phyloP scores from a whole-genome alignment of 2,797 vertebrate genomes.

The Acipenser ruthenus region DNA sequence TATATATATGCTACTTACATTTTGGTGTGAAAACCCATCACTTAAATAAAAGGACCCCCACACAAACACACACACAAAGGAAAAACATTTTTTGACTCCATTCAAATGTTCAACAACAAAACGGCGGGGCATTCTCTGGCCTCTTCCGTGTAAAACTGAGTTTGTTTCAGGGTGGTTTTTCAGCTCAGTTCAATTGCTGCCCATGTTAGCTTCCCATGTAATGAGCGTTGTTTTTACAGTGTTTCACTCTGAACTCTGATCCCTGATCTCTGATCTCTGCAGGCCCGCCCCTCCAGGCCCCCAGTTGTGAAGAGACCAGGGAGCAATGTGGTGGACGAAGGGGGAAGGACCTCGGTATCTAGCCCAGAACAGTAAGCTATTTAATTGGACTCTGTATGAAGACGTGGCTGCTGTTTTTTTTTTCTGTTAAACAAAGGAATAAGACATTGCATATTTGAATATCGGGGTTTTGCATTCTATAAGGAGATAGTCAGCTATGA shows the following conservation, averaged over 20 bases:
- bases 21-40: no score
- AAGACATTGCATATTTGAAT: no score
- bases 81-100: no score
- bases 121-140: slow-evolving; percentile 36
- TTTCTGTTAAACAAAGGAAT: no score
- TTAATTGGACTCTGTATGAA: no score
- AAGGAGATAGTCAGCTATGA: no score
- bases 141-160: slow-evolving; percentile 26
- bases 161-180: slow-evolving; percentile 20
- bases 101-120: slow-evolving; percentile 43
- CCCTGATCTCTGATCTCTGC: slow-evolving; percentile 2
- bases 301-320: slow-evolving; percentile 59
- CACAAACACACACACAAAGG: no score
- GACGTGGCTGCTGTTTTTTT: no score
- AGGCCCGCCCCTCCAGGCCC: slow-evolving; percentile 67
- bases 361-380: slow-evolving; percentile 66
- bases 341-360: slow-evolving; percentile 51
- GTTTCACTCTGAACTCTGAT: not conserved
- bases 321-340: slow-evolving; percentile 54
- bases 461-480: no score
- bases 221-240: not conserved
- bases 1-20: no score
- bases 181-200: not conserved
- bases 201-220: not conserved
- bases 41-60: no score